Percentiles rank a stretch among this genome's conserved stretches.
These are phyloP conservation scores for Nasonia longicornis DNA, from an alignment of 1,140 invertebrate species.

Conservation along the genomic window DNA sequence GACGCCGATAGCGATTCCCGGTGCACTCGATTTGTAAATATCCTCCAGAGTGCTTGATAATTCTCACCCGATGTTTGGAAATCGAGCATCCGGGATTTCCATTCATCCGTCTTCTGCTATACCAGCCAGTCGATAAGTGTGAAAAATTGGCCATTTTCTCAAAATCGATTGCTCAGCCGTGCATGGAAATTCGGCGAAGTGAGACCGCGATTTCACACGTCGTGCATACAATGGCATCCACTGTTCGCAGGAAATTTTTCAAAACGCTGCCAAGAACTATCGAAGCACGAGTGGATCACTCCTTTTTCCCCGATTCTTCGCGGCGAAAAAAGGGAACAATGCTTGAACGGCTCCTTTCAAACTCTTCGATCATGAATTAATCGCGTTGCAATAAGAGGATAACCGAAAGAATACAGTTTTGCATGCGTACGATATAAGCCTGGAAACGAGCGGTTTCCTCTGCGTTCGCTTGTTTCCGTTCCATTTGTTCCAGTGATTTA, in stretches of 20 bases:
- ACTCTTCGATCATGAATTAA: not conserved
- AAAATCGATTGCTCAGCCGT: not conserved
- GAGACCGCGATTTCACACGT: not conserved
- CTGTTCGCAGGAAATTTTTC: not conserved
- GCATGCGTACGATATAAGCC: too few relatives aligned
- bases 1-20: too few relatives aligned
- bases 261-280: slow-evolving; percentile 5
- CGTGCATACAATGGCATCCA: not conserved
- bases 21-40: too few relatives aligned
- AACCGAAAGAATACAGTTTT: too few relatives aligned
- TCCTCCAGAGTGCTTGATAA: too few relatives aligned
- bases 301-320: not conserved
- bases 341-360: not conserved
- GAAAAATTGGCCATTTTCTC: not conserved
- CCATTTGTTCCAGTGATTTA: too few relatives aligned
- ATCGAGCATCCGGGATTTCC: not conserved
- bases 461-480: too few relatives aligned
- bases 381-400: not conserved
- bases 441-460: too few relatives aligned
- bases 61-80: not conserved
- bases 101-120: not conserved
- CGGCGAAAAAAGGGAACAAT: not conserved
- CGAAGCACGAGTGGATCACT: not conserved
- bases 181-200: not conserved
- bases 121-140: not conserved